Evolutionary conservation across 1,140 invertebrate species (phyloP).

Genomic region (Heliconius eleuchia): DNA sequence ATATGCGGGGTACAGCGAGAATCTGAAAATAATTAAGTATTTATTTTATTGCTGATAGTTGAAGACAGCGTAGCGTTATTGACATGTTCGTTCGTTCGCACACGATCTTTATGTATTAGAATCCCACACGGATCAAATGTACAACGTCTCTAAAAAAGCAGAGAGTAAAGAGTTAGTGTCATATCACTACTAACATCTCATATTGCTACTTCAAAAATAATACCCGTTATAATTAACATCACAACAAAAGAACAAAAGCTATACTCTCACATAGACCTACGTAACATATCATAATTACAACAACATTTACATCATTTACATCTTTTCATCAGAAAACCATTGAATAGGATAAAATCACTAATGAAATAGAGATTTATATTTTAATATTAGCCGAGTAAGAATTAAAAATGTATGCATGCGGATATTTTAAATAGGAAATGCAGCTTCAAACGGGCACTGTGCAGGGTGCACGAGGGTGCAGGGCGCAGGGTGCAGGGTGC

Average conservation of each 20-base stretch:
- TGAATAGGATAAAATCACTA: conserved; percentile 1
- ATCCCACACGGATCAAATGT: too few relatives aligned
- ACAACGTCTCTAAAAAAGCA: too few relatives aligned
- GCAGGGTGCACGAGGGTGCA: conserved; percentile 9
- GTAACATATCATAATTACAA: neutral
- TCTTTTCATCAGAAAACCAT: neutral
- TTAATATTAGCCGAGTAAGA: neutral
- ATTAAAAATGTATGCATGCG: conserved; percentile 13
- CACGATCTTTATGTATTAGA: too few relatives aligned
- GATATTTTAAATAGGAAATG: conserved; percentile 22
- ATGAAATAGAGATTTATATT: neutral
- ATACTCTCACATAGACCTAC: neutral
- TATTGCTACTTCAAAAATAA: too few relatives aligned
- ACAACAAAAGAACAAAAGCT: neutral
- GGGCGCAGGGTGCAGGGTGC: conserved; percentile 7
- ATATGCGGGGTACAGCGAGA: too few relatives aligned
- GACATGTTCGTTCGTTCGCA: too few relatives aligned
- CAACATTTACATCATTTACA: neutral
- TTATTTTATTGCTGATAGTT: neutral
- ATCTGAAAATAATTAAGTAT: too few relatives aligned
- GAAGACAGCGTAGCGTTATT: too few relatives aligned
- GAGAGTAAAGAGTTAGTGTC: too few relatives aligned
- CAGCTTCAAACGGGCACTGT: conserved; percentile 13
- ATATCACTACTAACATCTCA: too few relatives aligned
- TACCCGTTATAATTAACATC: neutral